phyloP scores from a whole-genome alignment of 2,113 vertebrate genomes.

The Calypte anna region DNA sequence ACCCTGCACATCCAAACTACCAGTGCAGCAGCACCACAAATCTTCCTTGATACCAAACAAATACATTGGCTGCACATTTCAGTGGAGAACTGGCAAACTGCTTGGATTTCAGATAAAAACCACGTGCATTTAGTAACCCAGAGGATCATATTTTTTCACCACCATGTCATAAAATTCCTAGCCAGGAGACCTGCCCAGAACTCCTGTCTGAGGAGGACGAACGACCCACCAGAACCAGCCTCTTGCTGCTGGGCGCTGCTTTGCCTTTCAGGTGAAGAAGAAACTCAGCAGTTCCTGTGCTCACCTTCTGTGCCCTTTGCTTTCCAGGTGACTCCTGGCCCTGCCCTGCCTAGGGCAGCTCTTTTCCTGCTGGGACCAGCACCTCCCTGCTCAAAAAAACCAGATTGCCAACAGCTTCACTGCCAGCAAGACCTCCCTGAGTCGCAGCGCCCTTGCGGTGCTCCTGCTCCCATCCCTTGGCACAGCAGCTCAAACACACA shows the following conservation, averaged over 20 bases:
- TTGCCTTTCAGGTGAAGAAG: background rate
- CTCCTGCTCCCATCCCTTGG: background rate
- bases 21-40: background rate
- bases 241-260: background rate
- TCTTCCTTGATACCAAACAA: background rate
- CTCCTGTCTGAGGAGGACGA: fast-evolving
- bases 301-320: fast-evolving
- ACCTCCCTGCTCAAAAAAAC: background rate
- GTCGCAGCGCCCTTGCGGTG: background rate
- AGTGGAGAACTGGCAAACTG: background rate
- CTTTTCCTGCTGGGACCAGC: background rate
- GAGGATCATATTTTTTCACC: background rate
- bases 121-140: background rate
- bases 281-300: background rate
- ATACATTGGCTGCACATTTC: background rate
- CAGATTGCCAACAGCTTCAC: background rate
- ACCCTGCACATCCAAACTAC: background rate
- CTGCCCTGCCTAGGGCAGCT: background rate
- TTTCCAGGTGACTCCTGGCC: background rate
- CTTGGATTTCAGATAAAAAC: background rate
- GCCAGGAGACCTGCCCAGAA: background rate
- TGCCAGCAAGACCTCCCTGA: background rate
- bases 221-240: background rate
- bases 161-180: fast-evolving
- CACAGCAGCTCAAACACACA: background rate